Conservation (phyloP, 2,113 vertebrate genomes). For the Nyctibius bracteatus region DNA sequence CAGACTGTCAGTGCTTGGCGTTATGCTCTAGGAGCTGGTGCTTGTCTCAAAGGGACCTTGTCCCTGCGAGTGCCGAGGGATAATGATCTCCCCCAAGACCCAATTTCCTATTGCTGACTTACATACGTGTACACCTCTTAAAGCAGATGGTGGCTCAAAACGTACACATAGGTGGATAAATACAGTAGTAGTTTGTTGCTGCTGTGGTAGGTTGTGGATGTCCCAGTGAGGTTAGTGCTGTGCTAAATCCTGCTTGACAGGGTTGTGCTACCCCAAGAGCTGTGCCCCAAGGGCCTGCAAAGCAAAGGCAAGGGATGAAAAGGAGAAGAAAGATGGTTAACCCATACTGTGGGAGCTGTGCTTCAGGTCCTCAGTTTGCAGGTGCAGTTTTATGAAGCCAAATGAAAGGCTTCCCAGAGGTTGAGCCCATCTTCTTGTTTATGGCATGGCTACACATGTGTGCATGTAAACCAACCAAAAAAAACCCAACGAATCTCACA, state of each 20-base stretch:
- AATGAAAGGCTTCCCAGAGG: background rate
- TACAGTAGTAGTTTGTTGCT: background rate
- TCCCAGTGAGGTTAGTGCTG: background rate
- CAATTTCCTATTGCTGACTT: background rate
- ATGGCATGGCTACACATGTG: accelerated
- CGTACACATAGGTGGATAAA: background rate
- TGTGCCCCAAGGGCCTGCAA: background rate
- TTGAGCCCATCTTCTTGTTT: background rate
- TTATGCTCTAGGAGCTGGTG: background rate
- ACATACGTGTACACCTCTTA: background rate
- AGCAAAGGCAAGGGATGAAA: background rate
- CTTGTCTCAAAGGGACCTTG: background rate
- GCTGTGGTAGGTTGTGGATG: background rate
- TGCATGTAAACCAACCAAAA: background rate
- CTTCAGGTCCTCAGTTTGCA: background rate
- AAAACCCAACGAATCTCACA: background rate
- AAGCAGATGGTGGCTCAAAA: background rate
- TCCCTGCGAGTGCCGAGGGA: background rate
- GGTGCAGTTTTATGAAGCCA: background rate
- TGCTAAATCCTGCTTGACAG: background rate
- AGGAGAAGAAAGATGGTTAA: background rate
- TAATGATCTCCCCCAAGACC: background rate
- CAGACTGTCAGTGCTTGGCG: background rate
- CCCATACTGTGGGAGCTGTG: background rate
- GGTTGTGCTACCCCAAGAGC: background rate